phyloP scores from a whole-genome alignment of 2,113 vertebrate species.

The Rhabdornis inornatus region DNA sequence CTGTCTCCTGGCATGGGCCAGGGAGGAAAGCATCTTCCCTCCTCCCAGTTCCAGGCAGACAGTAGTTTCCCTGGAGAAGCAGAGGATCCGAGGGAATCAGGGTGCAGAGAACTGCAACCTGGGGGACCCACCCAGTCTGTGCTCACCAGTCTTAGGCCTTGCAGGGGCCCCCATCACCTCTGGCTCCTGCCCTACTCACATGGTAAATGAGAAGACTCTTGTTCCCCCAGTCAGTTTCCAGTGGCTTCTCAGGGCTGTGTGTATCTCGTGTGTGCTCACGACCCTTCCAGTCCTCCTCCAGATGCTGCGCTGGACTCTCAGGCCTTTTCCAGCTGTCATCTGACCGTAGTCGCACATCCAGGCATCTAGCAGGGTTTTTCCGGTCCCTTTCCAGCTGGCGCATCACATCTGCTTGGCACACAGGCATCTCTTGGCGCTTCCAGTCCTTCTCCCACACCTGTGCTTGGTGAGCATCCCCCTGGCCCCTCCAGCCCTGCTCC shows the following conservation, averaged over 20 bases:
- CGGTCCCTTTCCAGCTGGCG: slow-evolving; percentile 24
- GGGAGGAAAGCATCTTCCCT: background rate
- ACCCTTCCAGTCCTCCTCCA: background rate
- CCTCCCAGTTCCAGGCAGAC: background rate
- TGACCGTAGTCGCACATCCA: background rate
- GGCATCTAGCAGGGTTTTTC: background rate
- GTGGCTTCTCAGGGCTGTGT: slow-evolving; percentile 28
- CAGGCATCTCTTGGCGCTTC: background rate
- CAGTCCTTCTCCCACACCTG: slow-evolving; percentile 39
- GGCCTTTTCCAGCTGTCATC: slow-evolving; percentile 45
- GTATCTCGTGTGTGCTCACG: background rate
- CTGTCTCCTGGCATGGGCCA: fast-evolving
- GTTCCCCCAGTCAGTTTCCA: slow-evolving; percentile 1
- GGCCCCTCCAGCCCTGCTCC: background rate
- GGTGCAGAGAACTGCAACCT: background rate
- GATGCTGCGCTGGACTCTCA: background rate
- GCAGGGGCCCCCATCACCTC: background rate
- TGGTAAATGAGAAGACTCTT: slow-evolving; percentile 5
- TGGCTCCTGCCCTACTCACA: slow-evolving; percentile 32
- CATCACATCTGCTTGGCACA: background rate
- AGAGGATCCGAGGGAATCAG: background rate
- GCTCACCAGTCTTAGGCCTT: background rate
- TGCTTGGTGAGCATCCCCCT: background rate
- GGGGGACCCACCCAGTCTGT: background rate
- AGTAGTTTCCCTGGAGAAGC: background rate